Conservation (phyloP, 1,140 invertebrate species). For the Cardiocondyla obscurior region DNA sequence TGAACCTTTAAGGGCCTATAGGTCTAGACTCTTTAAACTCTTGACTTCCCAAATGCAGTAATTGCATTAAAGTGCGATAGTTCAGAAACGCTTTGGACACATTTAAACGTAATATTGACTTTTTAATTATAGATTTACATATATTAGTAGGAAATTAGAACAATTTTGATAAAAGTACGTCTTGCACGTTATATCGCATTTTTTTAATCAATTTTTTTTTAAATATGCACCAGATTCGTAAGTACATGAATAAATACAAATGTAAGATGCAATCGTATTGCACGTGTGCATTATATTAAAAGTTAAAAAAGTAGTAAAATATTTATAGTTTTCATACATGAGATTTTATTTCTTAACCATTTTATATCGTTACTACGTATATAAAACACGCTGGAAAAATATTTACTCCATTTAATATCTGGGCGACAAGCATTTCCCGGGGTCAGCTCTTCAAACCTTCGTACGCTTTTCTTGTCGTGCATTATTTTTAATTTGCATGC, state of each 20-base stretch:
- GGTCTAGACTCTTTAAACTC: background rate
- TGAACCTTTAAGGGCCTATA: background rate
- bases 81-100: background rate
- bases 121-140: too few relatives aligned
- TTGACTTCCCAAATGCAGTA: background rate
- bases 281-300: background rate
- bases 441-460: conserved; percentile 43
- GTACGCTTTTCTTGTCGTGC: conserved; percentile 55
- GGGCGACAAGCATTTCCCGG: conserved; percentile 72
- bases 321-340: conserved; percentile 11
- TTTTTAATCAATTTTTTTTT: background rate
- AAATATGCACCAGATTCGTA: background rate
- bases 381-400: conserved; percentile 72
- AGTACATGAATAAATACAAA: conserved; percentile 12
- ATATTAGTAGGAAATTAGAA: conserved; percentile 24
- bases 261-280: background rate
- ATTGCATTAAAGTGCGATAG: conserved; percentile 14
- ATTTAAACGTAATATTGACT: background rate
- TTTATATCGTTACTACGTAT: conserved; percentile 56
- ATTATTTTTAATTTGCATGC: conserved; percentile 57
- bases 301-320: conserved; percentile 11
- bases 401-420: conserved; percentile 79
- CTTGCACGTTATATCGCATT: background rate
- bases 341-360: conserved; percentile 63
- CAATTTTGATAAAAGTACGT: conserved; percentile 52